phyloP scores from a whole-genome alignment of 2,797 vertebrate species.

The Leucoraja ocellata region DNA sequence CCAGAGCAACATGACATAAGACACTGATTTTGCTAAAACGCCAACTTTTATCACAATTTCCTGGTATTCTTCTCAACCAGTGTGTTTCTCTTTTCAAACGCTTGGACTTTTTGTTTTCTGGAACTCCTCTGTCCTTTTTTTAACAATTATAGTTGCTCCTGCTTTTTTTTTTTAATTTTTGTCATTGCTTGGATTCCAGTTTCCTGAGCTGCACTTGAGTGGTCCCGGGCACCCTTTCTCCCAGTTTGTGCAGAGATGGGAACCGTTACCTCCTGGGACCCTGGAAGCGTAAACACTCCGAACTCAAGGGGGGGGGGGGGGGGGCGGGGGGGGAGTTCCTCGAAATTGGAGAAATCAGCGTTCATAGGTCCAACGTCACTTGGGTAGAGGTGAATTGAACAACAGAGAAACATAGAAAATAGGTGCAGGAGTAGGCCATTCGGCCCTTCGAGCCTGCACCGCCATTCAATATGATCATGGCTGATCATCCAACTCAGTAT shows the following conservation, averaged over 20 bases:
- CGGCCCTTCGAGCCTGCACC: no score
- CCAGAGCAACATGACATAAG: background rate
- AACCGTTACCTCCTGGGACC: background rate
- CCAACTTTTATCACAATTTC: constrained; percentile 4
- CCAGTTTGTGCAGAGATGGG: background rate
- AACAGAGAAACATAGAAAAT: no score
- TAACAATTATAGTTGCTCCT: background rate
- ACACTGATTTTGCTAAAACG: background rate
- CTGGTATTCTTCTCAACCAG: background rate
- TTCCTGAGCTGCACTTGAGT: background rate
- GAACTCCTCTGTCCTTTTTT: background rate
- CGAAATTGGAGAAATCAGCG: no score
- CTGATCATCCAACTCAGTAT: no score
- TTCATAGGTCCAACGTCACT: no score
- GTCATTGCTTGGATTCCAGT: background rate
- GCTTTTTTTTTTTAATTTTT: no score
- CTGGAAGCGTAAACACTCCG: background rate
- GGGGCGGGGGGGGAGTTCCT: no score
- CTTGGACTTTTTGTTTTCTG: background rate
- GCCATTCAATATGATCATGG: no score
- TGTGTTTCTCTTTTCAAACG: background rate
- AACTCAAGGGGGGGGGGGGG: no score
- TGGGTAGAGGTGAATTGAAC: no score
- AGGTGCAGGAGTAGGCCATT: no score
- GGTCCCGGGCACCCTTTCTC: background rate